phyloP scores from a whole-genome alignment of 2,797 vertebrate species.

The Podarcis siculus region DNA sequence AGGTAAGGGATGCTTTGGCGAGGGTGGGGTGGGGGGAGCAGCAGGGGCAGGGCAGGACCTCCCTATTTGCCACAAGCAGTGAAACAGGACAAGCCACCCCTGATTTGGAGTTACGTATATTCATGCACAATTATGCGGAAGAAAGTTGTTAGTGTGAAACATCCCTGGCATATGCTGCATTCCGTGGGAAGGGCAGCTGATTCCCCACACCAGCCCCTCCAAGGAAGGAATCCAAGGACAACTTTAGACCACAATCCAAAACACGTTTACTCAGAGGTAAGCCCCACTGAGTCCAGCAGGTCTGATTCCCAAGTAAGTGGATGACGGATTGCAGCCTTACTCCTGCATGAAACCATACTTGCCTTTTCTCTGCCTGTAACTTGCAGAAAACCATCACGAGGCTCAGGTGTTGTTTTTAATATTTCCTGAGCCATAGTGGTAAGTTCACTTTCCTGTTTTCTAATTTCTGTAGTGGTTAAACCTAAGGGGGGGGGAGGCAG shows the following conservation, averaged over 20 bases:
- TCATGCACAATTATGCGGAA: background rate
- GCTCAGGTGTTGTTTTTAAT: conserved; percentile 54
- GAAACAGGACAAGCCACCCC: too few species aligned
- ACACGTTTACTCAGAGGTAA: background rate
- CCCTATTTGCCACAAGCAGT: too few species aligned
- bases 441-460: conserved; percentile 21
- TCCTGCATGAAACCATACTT: conserved; percentile 36
- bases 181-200: background rate
- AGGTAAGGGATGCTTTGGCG: too few species aligned
- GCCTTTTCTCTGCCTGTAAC: conserved; percentile 61
- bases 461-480: conserved; percentile 27
- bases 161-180: background rate
- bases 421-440: conserved; percentile 37
- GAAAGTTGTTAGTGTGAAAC: background rate
- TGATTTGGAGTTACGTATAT: too few species aligned
- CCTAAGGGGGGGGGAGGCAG: conserved; percentile 26
- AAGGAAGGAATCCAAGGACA: background rate
- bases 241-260: background rate
- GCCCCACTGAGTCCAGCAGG: background rate
- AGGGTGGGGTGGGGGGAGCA: too few species aligned
- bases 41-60: too few species aligned
- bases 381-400: conserved; percentile 50
- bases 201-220: background rate
- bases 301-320: background rate
- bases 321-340: background rate